Evolutionary conservation across 2,888 invertebrate genomes (phyloP).

Genomic region (Apocheima hispidaria): DNA sequence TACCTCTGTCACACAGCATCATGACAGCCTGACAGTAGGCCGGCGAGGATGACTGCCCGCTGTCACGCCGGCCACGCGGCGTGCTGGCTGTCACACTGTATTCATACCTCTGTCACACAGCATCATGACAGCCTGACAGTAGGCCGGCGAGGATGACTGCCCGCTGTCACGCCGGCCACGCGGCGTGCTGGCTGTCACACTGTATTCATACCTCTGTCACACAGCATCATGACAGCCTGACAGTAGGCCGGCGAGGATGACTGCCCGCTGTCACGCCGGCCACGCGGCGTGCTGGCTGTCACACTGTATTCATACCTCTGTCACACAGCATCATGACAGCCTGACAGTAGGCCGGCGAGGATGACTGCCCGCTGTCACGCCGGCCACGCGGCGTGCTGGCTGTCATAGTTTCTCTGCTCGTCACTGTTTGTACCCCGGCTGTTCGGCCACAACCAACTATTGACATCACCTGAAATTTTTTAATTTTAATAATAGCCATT

Average conservation of each 20-base stretch:
- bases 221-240: constrained; percentile 59
- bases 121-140: constrained; percentile 59
- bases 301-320: constrained; percentile 52
- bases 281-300: constrained; percentile 56
- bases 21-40: constrained; percentile 59
- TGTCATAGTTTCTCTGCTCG: constrained; percentile 54
- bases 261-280: constrained; percentile 38
- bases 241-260: constrained; percentile 46
- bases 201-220: constrained; percentile 54
- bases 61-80: constrained; percentile 55
- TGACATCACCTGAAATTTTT: constrained; percentile 57
- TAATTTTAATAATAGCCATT: neutral
- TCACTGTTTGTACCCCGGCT: constrained; percentile 64
- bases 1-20: constrained; percentile 60
- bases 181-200: constrained; percentile 54
- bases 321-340: constrained; percentile 61
- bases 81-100: constrained; percentile 61
- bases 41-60: too few relatives aligned
- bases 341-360: constrained; percentile 50
- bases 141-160: too few relatives aligned
- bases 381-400: constrained; percentile 67
- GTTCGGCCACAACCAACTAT: constrained; percentile 61
- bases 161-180: constrained; percentile 48
- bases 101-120: constrained; percentile 59
- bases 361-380: constrained; percentile 34